Evolutionary conservation across 2,888 invertebrate species (phyloP).

Genomic region (Mamestra brassicae): DNA sequence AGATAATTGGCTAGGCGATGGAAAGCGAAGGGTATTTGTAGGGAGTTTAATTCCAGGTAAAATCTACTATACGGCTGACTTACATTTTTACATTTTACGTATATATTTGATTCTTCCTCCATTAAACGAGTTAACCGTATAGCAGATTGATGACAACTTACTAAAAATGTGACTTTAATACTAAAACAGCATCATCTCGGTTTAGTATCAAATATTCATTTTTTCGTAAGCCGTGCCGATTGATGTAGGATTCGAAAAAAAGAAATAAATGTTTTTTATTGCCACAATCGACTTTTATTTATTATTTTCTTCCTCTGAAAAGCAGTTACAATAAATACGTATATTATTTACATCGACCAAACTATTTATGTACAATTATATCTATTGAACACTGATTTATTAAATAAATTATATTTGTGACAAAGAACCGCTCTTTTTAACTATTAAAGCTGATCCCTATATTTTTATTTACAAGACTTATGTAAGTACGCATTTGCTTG

Average conservation of each 20-base stretch:
- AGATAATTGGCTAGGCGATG: slow-evolving; percentile 51
- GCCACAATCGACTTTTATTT: slow-evolving; percentile 86
- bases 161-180: slow-evolving; percentile 62
- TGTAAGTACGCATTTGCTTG: slow-evolving; percentile 16
- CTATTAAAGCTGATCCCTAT: slow-evolving; percentile 84
- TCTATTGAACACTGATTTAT: slow-evolving; percentile 83
- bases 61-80: slow-evolving; percentile 49
- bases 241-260: slow-evolving; percentile 68
- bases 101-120: slow-evolving; percentile 12
- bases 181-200: slow-evolving; percentile 35
- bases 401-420: slow-evolving; percentile 72
- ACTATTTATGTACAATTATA: slow-evolving; percentile 73
- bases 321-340: slow-evolving; percentile 85
- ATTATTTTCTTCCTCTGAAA: slow-evolving; percentile 80
- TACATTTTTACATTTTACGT: slow-evolving; percentile 31
- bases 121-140: slow-evolving; percentile 39
- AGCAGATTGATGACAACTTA: slow-evolving; percentile 49
- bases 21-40: slow-evolving; percentile 42
- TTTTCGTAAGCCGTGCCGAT: slow-evolving; percentile 53
- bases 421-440: slow-evolving; percentile 69
- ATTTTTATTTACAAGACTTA: slow-evolving; percentile 69
- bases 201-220: slow-evolving; percentile 65
- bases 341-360: slow-evolving; percentile 69
- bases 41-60: slow-evolving; percentile 37
- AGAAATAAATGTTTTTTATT: slow-evolving; percentile 89